Conservation (phyloP, 2,797 vertebrate species). For the Masticophis lateralis region DNA sequence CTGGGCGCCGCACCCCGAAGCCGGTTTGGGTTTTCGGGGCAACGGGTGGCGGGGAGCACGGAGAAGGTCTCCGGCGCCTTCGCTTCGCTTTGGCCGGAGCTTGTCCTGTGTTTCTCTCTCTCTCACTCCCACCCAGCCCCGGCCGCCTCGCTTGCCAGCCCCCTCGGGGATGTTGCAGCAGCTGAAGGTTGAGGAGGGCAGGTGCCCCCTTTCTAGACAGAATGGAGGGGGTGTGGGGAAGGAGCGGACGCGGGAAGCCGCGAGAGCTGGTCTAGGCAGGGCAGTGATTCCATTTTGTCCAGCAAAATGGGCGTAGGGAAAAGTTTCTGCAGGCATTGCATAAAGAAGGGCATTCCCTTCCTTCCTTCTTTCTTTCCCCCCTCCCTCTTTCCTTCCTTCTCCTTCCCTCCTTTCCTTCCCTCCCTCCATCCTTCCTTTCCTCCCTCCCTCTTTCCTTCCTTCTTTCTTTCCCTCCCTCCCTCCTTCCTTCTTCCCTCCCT, state of each 20-base stretch:
- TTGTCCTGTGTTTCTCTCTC: neutral
- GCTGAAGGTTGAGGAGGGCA: slow-evolving; percentile 81
- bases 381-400: neutral
- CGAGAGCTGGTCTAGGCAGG: neutral
- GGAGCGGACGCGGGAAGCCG: slow-evolving; percentile 49
- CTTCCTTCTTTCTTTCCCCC: no score
- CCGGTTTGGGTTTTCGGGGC: slow-evolving; percentile 53
- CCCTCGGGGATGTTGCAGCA: slow-evolving; percentile 47
- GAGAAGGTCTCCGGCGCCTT: slow-evolving; percentile 64
- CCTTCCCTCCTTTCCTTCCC: no score
- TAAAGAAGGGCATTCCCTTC: neutral
- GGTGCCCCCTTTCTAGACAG: slow-evolving; percentile 88
- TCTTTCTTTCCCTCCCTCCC: neutral
- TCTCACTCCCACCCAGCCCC: no score
- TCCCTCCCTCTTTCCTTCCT: slow-evolving; percentile 10
- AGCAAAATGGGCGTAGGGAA: slow-evolving; percentile 33
- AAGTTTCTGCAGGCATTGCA: slow-evolving; percentile 78
- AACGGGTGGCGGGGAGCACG: neutral
- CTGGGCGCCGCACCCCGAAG: neutral
- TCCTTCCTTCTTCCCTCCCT: neutral
- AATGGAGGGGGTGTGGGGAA: slow-evolving; percentile 74
- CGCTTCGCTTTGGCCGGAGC: neutral
- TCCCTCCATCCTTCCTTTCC: neutral
- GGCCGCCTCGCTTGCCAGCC: neutral
- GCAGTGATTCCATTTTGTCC: neutral